Percentiles rank a stretch among this genome's conserved stretches.
phyloP scores from a whole-genome alignment of 2,113 vertebrate genomes.

The Echinops telfairi region DNA sequence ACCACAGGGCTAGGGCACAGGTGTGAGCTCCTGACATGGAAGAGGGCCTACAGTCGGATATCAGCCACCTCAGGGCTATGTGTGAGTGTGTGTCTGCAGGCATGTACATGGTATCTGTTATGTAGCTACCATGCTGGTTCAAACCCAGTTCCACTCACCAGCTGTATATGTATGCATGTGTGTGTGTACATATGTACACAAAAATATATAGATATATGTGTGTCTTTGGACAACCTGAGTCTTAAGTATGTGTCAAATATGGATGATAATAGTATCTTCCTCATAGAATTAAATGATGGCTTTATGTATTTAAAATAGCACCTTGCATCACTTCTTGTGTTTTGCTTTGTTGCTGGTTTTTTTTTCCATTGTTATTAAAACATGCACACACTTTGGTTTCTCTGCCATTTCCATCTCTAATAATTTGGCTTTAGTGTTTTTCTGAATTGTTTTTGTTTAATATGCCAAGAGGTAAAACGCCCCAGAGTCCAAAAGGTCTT shows the following conservation, averaged over 20 bases:
- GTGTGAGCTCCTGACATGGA: background rate
- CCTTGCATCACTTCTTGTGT: background rate
- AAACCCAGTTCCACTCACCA: constrained; percentile 24
- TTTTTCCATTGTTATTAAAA: too few species aligned
- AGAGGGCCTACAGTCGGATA: background rate
- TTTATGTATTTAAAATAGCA: constrained; percentile 32
- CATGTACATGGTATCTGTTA: background rate
- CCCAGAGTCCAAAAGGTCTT: background rate
- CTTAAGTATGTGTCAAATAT: constrained; percentile 40
- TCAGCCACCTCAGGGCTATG: background rate
- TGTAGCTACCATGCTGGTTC: constrained; percentile 26
- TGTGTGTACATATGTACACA: background rate
- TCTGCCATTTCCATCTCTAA: background rate
- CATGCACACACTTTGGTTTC: background rate
- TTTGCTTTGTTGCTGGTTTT: background rate
- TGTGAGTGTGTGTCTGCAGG: background rate
- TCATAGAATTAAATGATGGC: background rate
- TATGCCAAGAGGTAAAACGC: background rate
- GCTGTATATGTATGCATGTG: constrained; percentile 41
- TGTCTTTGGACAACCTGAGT: background rate
- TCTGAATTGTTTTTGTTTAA: background rate
- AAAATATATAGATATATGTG: constrained; percentile 1
- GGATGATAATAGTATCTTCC: constrained; percentile 23
- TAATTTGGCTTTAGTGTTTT: background rate
- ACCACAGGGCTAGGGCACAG: background rate